Evolutionary conservation across 2,888 invertebrate species (phyloP), one percentile per base, ranked within the genome.

Genomic region (Pemphredon lugubris): DNA sequence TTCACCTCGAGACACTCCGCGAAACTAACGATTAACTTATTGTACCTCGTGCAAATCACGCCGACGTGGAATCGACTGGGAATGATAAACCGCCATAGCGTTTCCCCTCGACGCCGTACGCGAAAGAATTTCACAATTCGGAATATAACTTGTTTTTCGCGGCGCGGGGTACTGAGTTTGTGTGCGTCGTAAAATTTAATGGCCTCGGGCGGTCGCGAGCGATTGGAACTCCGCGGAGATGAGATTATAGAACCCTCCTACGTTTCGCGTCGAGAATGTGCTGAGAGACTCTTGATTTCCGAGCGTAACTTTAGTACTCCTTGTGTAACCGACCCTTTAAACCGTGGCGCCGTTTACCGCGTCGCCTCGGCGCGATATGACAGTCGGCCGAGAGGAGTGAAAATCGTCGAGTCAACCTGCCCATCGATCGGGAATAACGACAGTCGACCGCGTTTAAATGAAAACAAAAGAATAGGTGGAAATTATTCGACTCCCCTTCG

Each of bases 321-420:
- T 54, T 57, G 66, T 71, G 71, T 71, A 71, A 66, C 66, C 53
- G 73, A 73, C 73, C 67, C 72, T 68, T n/a, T 26, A 57, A 65
- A 73, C 53, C 59, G 61, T 71, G 66, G 71, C 67, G 72, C 55
- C 63, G 42, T 74, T 64, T 63, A 50, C 3, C 53, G 39, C 63
- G 55, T 57, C 50, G 37, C 59, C 5, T 1, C 60, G 53, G 61
- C 61, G 48, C 53, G 61, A 14, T 55, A 37, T 53, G 21, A 6
- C 32, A 30, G 21, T 4, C 47, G 13, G 7, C 32, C 32, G 37
- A 50, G 26, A 64, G 63, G 39, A 44, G 34, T 47, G 51, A 50
- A 54, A 66, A 64, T 57, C 67, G 71, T 55, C 65, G 68, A 63
- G 75, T 75, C 76, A 81, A 81, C 77, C 80, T 81, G 80, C 78